Conservation (phyloP, 2,113 vertebrate species). For the Sakesphorus luctuosus region DNA sequence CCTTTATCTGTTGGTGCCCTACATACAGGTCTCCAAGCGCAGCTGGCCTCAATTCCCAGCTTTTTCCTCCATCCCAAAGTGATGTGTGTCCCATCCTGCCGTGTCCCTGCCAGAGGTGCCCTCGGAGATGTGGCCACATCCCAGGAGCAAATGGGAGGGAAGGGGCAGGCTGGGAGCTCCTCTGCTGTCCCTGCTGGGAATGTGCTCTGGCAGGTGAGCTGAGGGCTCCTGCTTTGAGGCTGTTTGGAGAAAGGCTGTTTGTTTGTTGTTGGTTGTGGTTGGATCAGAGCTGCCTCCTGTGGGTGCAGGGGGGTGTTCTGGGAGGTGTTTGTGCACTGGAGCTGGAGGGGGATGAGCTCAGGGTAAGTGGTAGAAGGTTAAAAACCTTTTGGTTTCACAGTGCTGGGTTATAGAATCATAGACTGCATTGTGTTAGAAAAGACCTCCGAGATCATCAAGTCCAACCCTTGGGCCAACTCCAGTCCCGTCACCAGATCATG, state of each 20-base stretch:
- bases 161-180: not conserved
- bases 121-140: rapidly evolving
- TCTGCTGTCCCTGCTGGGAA: not conserved
- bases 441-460: too few species aligned
- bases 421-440: not conserved
- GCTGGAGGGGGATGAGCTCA: not conserved
- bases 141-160: not conserved
- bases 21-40: not conserved
- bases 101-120: not conserved
- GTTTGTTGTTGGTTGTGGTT: not conserved
- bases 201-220: not conserved
- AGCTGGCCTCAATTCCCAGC: not conserved
- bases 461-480: too few species aligned
- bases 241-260: not conserved
- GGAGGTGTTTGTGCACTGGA: not conserved
- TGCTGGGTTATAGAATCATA: not conserved
- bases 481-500: too few species aligned
- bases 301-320: not conserved
- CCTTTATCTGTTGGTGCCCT: not conserved
- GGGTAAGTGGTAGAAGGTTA: not conserved
- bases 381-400: not conserved
- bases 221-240: not conserved
- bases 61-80: rapidly evolving
- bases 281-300: not conserved
- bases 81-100: rapidly evolving